A percentile compares a stretch with the other conserved stretches of the same genome.
Evolutionary conservation across 2,888 invertebrate species (phyloP).

Genomic region (Gerris lacustris): DNA sequence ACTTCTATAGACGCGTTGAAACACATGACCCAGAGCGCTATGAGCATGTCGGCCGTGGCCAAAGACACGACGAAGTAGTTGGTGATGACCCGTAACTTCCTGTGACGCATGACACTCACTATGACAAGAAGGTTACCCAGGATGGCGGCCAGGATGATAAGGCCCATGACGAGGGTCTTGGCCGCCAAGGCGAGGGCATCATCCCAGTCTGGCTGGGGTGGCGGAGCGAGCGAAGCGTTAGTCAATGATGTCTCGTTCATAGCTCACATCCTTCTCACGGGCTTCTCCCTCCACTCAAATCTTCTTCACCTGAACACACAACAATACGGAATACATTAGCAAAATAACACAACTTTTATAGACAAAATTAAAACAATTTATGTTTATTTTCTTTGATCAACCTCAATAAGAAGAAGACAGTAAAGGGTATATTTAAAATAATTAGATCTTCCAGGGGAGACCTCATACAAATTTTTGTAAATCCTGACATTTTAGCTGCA

Average conservation of each 20-base stretch:
- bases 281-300: background rate
- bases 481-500: too few relatives aligned
- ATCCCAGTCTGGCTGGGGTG: background rate
- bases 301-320: too few relatives aligned
- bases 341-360: too few relatives aligned
- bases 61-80: constrained; percentile 93
- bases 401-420: too few relatives aligned
- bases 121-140: constrained; percentile 57
- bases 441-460: too few relatives aligned
- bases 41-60: constrained; percentile 86
- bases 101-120: constrained; percentile 69
- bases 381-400: too few relatives aligned
- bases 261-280: background rate
- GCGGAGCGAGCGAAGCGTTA: background rate
- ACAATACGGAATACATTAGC: too few relatives aligned
- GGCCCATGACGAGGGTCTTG: constrained; percentile 46
- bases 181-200: constrained; percentile 43
- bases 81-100: constrained; percentile 67
- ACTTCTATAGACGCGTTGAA: constrained; percentile 83
- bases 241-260: background rate
- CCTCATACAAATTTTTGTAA: too few relatives aligned
- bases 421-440: too few relatives aligned
- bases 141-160: constrained; percentile 42
- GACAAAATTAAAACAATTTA: too few relatives aligned
- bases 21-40: constrained; percentile 88